Evolutionary conservation across 2,888 invertebrate species (phyloP).

Genomic region (Noctuana brunneofusca): DNA sequence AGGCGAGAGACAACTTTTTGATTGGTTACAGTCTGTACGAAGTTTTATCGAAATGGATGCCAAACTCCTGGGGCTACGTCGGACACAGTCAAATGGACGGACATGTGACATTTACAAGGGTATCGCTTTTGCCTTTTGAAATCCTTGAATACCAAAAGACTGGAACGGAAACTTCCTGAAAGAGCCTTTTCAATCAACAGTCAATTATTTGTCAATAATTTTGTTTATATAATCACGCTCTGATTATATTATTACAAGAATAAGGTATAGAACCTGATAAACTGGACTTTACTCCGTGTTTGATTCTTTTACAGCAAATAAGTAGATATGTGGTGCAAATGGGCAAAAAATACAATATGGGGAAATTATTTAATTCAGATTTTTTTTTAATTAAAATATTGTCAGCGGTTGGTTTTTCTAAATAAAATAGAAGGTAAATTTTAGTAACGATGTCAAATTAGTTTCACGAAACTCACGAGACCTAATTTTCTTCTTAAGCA

Average conservation of each 20-base stretch:
- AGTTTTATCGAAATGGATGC: constrained; percentile 26
- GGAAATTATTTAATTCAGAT: too few species aligned
- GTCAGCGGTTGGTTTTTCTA: too few species aligned
- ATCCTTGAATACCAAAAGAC: constrained; percentile 32
- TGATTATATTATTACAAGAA: not conserved
- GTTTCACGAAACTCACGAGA: not conserved
- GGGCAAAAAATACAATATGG: too few species aligned
- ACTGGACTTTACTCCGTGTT: too few species aligned
- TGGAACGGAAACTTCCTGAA: constrained; percentile 7
- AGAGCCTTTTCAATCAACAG: constrained; percentile 19
- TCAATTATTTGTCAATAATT: not conserved
- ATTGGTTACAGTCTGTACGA: constrained; percentile 17
- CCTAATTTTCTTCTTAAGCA: not conserved
- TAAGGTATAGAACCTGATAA: too few species aligned
- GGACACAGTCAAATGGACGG: constrained; percentile 32
- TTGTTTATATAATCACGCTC: not conserved
- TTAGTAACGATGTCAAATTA: not conserved
- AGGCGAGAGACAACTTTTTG: constrained; percentile 18
- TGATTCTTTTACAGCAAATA: too few species aligned
- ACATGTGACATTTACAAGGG: constrained; percentile 42
- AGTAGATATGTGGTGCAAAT: too few species aligned
- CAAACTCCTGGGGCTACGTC: constrained; percentile 30
- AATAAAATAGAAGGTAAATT: too few species aligned
- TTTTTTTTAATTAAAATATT: too few species aligned
- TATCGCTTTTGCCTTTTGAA: constrained; percentile 38